Percentiles rank a stretch among this genome's conserved stretches.
These are phyloP conservation scores for Asobara japonica DNA, from an alignment of 1,140 invertebrate species.

Conservation along the genomic window DNA sequence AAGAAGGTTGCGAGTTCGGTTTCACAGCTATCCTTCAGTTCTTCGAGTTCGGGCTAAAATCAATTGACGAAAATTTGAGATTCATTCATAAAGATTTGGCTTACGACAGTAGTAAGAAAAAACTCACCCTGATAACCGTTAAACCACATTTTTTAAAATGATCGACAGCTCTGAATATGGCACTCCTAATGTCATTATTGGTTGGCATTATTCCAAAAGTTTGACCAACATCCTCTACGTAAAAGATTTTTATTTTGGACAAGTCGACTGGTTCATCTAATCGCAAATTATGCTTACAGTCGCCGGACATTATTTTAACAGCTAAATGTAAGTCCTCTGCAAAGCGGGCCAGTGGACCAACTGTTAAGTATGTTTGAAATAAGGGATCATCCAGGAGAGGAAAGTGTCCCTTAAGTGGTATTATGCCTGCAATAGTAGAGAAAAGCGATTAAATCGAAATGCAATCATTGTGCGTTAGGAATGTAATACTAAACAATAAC, in stretches of 20 bases:
- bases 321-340: slow-evolving; percentile 77
- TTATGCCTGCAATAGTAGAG: slow-evolving; percentile 56
- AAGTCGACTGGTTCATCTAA: slow-evolving; percentile 70
- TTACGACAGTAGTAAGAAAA: not conserved
- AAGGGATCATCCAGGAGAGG: slow-evolving; percentile 65
- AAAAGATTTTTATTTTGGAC: slow-evolving; percentile 72
- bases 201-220: slow-evolving; percentile 64
- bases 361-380: slow-evolving; percentile 65
- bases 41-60: slow-evolving; percentile 25
- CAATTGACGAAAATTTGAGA: not conserved
- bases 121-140: slow-evolving; percentile 51
- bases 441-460: not conserved
- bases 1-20: slow-evolving; percentile 56
- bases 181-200: slow-evolving; percentile 64
- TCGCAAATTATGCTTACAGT: slow-evolving; percentile 58
- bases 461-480: too few species aligned
- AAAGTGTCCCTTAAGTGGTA: slow-evolving; percentile 69
- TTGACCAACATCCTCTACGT: slow-evolving; percentile 71
- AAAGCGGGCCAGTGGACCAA: slow-evolving; percentile 85
- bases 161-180: slow-evolving; percentile 62
- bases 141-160: slow-evolving; percentile 59
- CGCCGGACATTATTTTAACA: slow-evolving; percentile 69
- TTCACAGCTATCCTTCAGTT: slow-evolving; percentile 12
- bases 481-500: too few species aligned
- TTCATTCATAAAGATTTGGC: not conserved